Evolutionary conservation across 2,113 vertebrate species (phyloP).

Genomic region (Hucho hucho): DNA sequence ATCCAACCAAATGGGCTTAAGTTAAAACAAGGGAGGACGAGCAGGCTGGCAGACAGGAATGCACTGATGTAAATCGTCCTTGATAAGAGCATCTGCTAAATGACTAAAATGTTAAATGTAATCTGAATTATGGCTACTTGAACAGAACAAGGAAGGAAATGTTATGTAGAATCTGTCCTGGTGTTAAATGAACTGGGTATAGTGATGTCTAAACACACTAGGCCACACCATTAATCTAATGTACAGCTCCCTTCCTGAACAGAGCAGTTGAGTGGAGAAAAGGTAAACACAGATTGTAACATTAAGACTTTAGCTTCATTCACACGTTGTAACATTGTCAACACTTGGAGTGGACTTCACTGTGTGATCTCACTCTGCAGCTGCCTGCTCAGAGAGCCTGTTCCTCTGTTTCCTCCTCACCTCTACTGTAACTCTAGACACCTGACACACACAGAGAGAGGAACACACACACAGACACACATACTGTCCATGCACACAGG

Average conservation of each 20-base stretch:
- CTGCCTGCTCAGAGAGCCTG: background rate
- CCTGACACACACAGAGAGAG: slow-evolving; percentile 8
- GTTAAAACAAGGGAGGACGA: slow-evolving; percentile 52
- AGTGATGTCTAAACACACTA: slow-evolving; percentile 18
- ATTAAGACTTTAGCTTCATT: background rate
- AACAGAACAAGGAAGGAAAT: background rate
- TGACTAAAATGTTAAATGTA: background rate
- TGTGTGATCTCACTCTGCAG: slow-evolving; percentile 12
- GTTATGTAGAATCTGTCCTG: too few species aligned
- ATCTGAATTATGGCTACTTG: background rate
- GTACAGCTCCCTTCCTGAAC: slow-evolving; percentile 6
- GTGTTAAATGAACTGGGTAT: background rate
- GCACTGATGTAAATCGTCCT: slow-evolving; percentile 53
- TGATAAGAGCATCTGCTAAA: slow-evolving; percentile 46
- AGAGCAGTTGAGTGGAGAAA: slow-evolving; percentile 13
- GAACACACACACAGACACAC: background rate
- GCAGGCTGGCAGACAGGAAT: slow-evolving; percentile 22
- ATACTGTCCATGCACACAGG: background rate
- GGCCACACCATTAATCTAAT: slow-evolving; percentile 14
- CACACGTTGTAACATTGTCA: slow-evolving; percentile 23
- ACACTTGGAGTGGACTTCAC: slow-evolving; percentile 18
- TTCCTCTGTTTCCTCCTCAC: slow-evolving; percentile 11
- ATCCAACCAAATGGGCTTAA: slow-evolving; percentile 35
- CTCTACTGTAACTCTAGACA: slow-evolving; percentile 29
- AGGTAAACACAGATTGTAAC: slow-evolving; percentile 19